phyloP scores from a whole-genome alignment of 2,888 invertebrate species.

The Nemotelus nigrinus region DNA sequence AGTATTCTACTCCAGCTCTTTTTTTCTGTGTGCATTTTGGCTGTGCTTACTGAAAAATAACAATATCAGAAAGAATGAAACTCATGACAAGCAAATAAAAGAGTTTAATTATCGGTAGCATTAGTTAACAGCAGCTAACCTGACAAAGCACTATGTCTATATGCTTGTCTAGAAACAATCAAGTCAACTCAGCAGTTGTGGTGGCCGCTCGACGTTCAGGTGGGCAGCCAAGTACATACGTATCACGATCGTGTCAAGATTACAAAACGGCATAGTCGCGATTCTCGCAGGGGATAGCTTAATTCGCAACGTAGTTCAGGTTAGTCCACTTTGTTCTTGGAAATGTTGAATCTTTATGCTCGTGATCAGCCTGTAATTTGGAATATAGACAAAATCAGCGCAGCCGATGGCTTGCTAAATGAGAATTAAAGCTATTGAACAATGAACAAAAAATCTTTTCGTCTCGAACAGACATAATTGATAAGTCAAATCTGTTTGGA shows the following conservation, averaged over 20 bases:
- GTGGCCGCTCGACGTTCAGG: neutral
- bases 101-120: neutral
- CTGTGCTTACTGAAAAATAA: neutral
- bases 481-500: too few relatives aligned
- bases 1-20: too few relatives aligned
- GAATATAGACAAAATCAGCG: too few relatives aligned
- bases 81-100: neutral
- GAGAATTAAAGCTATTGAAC: too few relatives aligned
- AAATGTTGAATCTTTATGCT: too few relatives aligned
- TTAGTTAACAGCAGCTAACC: neutral
- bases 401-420: too few relatives aligned
- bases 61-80: neutral
- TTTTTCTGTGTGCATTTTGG: too few relatives aligned
- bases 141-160: neutral
- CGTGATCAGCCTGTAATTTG: too few relatives aligned
- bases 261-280: neutral
- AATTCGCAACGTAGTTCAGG: neutral
- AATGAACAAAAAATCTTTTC: too few relatives aligned
- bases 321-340: too few relatives aligned
- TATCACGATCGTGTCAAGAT: neutral
- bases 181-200: neutral
- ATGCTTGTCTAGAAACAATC: neutral
- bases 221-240: neutral
- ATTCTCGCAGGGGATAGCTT: conserved; percentile 20
- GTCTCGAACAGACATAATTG: too few relatives aligned